These are phyloP conservation scores for Macrosteles quadrilineatus DNA, from an alignment of 1,140 invertebrate genomes.

Conservation along the genomic window DNA sequence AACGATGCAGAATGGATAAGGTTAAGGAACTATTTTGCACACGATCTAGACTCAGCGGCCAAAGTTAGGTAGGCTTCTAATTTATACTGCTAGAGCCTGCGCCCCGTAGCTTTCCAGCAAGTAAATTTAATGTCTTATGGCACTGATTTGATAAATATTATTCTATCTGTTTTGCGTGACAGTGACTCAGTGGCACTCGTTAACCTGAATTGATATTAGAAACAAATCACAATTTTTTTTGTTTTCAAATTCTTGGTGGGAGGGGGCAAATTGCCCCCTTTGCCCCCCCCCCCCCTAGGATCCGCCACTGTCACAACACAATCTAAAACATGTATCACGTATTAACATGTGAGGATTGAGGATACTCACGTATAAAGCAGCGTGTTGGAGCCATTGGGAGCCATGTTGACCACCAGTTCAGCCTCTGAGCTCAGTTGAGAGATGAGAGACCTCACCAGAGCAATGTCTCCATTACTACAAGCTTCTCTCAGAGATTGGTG, in stretches of 20 bases:
- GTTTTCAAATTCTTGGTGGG: too few species aligned
- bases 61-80: too few species aligned
- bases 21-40: too few species aligned
- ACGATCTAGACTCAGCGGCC: too few species aligned
- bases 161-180: too few species aligned
- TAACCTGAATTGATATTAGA: background rate
- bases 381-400: slow-evolving; percentile 82
- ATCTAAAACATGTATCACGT: background rate
- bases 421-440: slow-evolving; percentile 63
- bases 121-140: too few species aligned
- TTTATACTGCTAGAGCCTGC: too few species aligned
- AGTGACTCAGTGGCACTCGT: too few species aligned
- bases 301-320: background rate
- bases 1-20: too few species aligned
- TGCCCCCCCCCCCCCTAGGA: background rate
- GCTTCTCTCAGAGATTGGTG: slow-evolving; percentile 73
- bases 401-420: slow-evolving; percentile 78
- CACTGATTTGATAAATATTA: too few species aligned
- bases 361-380: slow-evolving; percentile 76
- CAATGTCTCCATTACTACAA: slow-evolving; percentile 66
- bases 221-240: background rate
- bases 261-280: background rate
- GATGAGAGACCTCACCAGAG: slow-evolving; percentile 63
- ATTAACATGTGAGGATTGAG: background rate
- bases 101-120: too few species aligned